These are phyloP conservation scores for Laticauda colubrina DNA, from an alignment of 2,113 vertebrate genomes.

Conservation along the genomic window DNA sequence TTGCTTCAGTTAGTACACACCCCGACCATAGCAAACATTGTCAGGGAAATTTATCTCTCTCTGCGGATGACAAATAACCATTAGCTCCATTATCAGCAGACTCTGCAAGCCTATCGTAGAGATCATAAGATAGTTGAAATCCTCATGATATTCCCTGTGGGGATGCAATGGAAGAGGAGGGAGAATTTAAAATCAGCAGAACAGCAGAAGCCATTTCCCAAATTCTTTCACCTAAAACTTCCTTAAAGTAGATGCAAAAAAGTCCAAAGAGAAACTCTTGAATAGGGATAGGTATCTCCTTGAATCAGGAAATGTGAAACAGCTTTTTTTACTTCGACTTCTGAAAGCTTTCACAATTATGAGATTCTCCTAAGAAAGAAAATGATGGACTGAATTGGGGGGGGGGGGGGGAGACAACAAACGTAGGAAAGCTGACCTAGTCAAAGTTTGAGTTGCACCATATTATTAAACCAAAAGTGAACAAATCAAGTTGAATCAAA, in stretches of 20 bases:
- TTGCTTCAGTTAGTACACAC: conserved; percentile 72
- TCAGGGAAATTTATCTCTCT: conserved; percentile 82
- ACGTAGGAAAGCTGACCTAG: not conserved
- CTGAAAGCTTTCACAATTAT: not conserved
- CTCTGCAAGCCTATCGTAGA: conserved; percentile 73
- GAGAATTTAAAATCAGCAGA: not conserved
- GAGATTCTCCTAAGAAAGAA: not conserved
- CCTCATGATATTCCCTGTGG: conserved; percentile 63
- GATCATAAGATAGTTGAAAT: conserved; percentile 69
- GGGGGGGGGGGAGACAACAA: not conserved
- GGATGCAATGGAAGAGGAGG: not conserved
- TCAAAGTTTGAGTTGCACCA: not conserved
- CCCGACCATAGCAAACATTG: conserved; percentile 78
- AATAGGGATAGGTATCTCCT: not conserved
- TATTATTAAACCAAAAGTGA: not conserved
- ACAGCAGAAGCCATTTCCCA: conserved; percentile 21
- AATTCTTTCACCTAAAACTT: conserved; percentile 50
- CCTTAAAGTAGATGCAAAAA: not conserved
- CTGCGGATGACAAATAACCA: conserved; percentile 84
- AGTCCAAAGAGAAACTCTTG: not conserved
- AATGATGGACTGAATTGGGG: not conserved
- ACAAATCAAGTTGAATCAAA: not conserved
- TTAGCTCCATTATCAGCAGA: conserved; percentile 82
- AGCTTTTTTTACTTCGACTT: not conserved
- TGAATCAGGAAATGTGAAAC: not conserved